A percentile compares a stretch with the other conserved stretches of the same genome.
Conservation (phyloP, 2,888 invertebrate genomes). For the Xanthostigma xanthostigma region DNA sequence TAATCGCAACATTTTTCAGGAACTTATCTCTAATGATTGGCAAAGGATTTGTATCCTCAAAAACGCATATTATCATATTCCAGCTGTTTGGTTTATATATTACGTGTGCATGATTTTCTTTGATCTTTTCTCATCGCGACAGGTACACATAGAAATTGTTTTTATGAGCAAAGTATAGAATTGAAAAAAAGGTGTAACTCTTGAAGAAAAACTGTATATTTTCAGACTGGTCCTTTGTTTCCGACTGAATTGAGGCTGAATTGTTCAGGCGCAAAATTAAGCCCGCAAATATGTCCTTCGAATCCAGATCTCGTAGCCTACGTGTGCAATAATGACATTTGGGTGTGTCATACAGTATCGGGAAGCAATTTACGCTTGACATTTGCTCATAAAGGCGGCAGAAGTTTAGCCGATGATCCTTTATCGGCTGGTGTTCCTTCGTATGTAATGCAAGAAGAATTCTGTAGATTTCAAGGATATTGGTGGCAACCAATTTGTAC, state of each 20-base stretch:
- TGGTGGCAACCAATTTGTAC: constrained; percentile 89
- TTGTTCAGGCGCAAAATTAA: constrained; percentile 52
- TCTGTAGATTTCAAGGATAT: constrained; percentile 88
- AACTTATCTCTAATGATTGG: too few species aligned
- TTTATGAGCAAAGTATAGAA: too few species aligned
- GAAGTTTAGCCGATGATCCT: constrained; percentile 64
- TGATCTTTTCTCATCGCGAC: too few species aligned
- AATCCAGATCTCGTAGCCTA: constrained; percentile 75
- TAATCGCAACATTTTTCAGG: too few species aligned
- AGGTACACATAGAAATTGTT: too few species aligned
- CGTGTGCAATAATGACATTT: constrained; percentile 80
- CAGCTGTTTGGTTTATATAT: not conserved
- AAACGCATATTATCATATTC: not conserved
- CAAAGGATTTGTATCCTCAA: too few species aligned
- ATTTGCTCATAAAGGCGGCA: constrained; percentile 50
- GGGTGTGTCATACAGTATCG: constrained; percentile 58
- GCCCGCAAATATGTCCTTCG: constrained; percentile 71
- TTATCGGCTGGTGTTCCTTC: constrained; percentile 90
- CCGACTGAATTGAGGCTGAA: constrained; percentile 52
- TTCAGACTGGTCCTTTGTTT: constrained; percentile 44
- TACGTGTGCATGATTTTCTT: too few species aligned
- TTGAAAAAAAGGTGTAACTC: too few species aligned
- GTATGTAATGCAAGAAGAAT: constrained; percentile 97
- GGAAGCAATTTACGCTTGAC: constrained; percentile 59
- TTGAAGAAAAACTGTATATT: too few species aligned